phyloP scores from a whole-genome alignment of 2,888 invertebrate species.

The Psylliodes chrysocephalus region DNA sequence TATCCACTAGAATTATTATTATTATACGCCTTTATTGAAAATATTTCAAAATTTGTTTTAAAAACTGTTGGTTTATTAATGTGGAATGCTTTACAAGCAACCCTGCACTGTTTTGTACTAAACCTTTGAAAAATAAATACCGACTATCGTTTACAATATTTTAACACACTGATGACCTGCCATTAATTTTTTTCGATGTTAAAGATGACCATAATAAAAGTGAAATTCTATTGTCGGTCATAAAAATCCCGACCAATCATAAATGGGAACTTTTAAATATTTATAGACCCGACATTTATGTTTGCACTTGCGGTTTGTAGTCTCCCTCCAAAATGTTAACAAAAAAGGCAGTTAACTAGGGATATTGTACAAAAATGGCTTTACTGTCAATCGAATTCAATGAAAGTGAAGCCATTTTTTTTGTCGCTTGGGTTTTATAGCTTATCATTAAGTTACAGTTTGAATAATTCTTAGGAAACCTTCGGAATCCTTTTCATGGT shows the following conservation, averaged over 20 bases:
- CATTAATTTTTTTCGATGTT: conserved; percentile 21
- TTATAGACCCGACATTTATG: conserved; percentile 28
- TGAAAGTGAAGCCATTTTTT: conserved; percentile 44
- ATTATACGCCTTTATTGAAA: too few species aligned
- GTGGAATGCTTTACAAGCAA: too few species aligned
- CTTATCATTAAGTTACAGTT: conserved; percentile 14
- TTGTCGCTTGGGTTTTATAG: conserved; percentile 18
- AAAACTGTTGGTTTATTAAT: too few species aligned
- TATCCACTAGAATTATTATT: too few species aligned
- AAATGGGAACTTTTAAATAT: conserved; percentile 36
- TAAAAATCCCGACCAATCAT: conserved; percentile 39
- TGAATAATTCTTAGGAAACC: conserved; percentile 1
- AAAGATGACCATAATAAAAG: conserved; percentile 36
- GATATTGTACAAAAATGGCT: conserved; percentile 32
- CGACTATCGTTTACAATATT: neutral
- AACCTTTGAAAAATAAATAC: conserved; percentile 5
- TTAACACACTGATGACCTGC: neutral
- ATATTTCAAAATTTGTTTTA: too few species aligned
- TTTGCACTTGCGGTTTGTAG: conserved; percentile 40
- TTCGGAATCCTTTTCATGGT: too few species aligned
- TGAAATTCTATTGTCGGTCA: conserved; percentile 40
- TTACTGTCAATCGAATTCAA: conserved; percentile 40
- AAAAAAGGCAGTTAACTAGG: conserved; percentile 27
- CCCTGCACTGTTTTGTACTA: too few species aligned
- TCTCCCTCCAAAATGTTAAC: conserved; percentile 32